Evolutionary conservation across 2,113 vertebrate genomes (phyloP).

Genomic region (Dipodomys merriami): DNA sequence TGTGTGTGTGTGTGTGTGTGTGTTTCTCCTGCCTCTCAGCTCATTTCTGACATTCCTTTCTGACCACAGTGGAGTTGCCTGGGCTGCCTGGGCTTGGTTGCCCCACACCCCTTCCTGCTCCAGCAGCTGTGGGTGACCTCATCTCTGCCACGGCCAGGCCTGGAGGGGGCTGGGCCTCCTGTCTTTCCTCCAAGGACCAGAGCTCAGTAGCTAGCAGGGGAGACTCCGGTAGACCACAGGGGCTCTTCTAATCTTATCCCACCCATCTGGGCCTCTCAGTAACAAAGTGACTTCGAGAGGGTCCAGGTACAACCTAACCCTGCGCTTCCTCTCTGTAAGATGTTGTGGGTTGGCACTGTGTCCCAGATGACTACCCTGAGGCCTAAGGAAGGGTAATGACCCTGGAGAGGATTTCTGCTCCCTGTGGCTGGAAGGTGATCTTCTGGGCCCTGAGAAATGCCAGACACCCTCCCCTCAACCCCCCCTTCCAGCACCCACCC

Average conservation of each 20-base stretch:
- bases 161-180: not conserved
- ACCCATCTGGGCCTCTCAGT: not conserved
- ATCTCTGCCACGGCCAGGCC: not conserved
- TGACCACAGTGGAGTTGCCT: conserved; percentile 64
- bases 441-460: not conserved
- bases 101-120: not conserved
- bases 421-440: not conserved
- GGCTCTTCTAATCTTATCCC: not conserved
- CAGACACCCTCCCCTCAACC: not conserved
- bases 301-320: not conserved
- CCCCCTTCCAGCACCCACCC: not conserved
- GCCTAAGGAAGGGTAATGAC: not conserved
- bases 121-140: conserved; percentile 47
- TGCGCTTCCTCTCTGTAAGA: not conserved
- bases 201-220: not conserved
- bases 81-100: conserved; percentile 19
- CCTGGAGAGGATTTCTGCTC: not conserved
- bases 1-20: no score
- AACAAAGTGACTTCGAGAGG: not conserved
- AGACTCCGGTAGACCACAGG: not conserved
- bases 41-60: conserved; percentile 82
- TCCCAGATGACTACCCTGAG: not conserved
- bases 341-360: not conserved
- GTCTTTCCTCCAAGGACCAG: not conserved
- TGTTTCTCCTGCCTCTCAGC: conserved; percentile 20